Base-by-base conservation (phyloP, 1,140 invertebrate genomes). In the Chironomus striatipennis region DNA sequence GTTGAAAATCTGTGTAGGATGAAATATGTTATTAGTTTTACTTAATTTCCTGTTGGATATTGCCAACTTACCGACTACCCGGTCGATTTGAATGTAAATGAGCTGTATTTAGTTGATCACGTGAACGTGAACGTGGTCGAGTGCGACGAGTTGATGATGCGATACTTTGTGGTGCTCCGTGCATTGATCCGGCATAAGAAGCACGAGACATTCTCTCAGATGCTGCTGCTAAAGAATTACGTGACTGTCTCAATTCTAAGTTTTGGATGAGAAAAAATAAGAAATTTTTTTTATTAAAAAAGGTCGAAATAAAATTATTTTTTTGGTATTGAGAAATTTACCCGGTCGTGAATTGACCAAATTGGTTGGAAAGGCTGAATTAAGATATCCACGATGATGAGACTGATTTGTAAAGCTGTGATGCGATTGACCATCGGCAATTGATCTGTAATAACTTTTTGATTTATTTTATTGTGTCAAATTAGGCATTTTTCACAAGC, bases 401-500 rank as follows among this genome's bases (percentile, higher is more conserved):
- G 24, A 34, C 24, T 93, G 90, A 77, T 91, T 91, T 18, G 91
- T 91, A 79, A 93, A 93, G 78, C 91, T 93, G 78, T 94, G 90
- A 79, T 93, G 91, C 24, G 92, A 93, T 80, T 94, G 92, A 73
- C 92, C 91, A 81, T 95, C 92, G 43, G 91, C 91, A 74, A 93
- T 86, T 57, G 91, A 93, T 76, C 81, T 77, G 42, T 75, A 67
- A 34, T 34, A 34, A 34, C 24, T 34, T 34, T 34, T 1, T 2
- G 24, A 34, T 34, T 77, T 86, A 85, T 65, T 79, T 80, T 57
- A 81, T 81, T 73, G 84, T 83, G n/a, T 17, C 17, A 6, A 17
- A 9, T 70, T 4, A 70, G n/a, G n/a, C n/a, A 20, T 70, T 21
- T 20, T 12, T 70, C 12, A 70, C 17, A 72, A 72, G 1, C 70